These are phyloP conservation scores for Caenorhabditis inopinata DNA, from an alignment of 1,140 invertebrate genomes.

Conservation along the genomic window DNA sequence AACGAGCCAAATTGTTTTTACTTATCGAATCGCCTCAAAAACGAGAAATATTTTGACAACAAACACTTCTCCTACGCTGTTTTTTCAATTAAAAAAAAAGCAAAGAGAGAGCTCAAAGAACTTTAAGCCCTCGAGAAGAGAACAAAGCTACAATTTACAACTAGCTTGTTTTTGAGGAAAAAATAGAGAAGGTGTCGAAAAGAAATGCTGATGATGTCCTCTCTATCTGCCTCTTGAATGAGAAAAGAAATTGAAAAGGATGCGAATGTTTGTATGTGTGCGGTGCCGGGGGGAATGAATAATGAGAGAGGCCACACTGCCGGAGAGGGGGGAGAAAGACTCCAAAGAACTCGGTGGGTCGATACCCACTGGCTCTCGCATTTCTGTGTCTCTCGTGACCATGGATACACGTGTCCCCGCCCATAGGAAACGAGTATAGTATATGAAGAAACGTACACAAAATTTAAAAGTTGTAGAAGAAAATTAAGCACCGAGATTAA, in stretches of 20 bases:
- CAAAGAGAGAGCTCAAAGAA: not conserved
- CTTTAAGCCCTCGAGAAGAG: not conserved
- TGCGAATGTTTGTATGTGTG: too few relatives aligned
- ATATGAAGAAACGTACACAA: too few relatives aligned
- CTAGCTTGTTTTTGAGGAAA: not conserved
- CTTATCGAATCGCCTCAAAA: too few relatives aligned
- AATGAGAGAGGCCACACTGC: not conserved
- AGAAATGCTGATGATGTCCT: not conserved
- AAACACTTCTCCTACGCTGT: too few relatives aligned
- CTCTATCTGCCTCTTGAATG: not conserved
- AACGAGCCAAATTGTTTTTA: too few relatives aligned
- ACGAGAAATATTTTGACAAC: too few relatives aligned
- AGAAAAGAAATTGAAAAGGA: not conserved
- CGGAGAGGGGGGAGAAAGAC: not conserved
- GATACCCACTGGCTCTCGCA: not conserved
- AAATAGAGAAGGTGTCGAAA: not conserved
- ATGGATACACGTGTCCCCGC: not conserved
- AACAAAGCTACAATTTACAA: slow-evolving; percentile 12
- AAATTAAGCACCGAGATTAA: too few relatives aligned
- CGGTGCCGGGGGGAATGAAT: not conserved
- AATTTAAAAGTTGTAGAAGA: too few relatives aligned
- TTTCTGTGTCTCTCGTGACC: not conserved
- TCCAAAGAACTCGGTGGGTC: not conserved
- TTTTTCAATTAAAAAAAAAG: too few relatives aligned
- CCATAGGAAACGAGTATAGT: too few relatives aligned